Conservation (phyloP, 2,888 invertebrate genomes). For the Napeogenes sylphis region DNA sequence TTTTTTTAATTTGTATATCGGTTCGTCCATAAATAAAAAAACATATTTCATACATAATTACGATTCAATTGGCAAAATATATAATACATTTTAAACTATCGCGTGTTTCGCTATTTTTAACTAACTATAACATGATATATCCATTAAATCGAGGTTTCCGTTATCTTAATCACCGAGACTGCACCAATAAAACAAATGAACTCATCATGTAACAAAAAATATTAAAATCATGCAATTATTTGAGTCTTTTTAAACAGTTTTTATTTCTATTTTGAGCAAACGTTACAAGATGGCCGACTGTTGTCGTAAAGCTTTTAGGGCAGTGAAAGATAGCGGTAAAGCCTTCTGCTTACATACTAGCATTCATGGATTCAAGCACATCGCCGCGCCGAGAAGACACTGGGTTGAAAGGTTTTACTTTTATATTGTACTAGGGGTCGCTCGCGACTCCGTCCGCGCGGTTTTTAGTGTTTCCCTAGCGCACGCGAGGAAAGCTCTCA, state of each 20-base stretch:
- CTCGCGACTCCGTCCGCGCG: no score
- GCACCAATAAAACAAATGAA: neutral
- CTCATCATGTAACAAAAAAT: neutral
- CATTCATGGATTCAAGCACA: conserved; percentile 70
- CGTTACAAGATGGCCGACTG: neutral
- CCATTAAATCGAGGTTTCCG: neutral
- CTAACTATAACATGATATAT: neutral
- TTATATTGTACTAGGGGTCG: neutral
- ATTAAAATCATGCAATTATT: no score
- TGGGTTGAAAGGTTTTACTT: conserved; percentile 65
- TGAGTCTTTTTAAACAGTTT: no score
- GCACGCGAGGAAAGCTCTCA: no score
- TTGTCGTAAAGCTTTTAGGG: neutral
- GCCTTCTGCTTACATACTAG: conserved; percentile 68
- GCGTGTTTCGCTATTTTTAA: no score
- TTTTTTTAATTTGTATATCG: no score
- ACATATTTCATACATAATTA: no score
- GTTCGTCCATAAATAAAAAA: no score
- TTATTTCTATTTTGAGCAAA: no score
- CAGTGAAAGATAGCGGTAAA: conserved; percentile 32
- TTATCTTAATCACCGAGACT: neutral
- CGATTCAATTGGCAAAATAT: no score
- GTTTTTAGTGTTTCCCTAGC: no score
- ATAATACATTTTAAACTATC: no score
- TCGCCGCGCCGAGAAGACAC: conserved; percentile 61